A percentile compares a stretch with the other conserved stretches of the same genome.
Evolutionary conservation across 2,797 vertebrate genomes (phyloP).

Genomic region (Yasuhikotakia modesta): DNA sequence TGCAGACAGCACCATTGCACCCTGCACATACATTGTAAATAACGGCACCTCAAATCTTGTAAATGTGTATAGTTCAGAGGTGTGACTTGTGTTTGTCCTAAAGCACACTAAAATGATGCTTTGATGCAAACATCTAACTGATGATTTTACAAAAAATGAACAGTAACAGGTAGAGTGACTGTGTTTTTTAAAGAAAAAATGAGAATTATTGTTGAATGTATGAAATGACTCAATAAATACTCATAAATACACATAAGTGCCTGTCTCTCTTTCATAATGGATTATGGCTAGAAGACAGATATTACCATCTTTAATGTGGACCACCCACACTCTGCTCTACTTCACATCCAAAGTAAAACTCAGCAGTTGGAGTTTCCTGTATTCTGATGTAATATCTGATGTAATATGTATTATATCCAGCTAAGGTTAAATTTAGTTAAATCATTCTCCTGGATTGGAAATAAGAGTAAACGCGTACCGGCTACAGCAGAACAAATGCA

Average conservation of each 20-base stretch:
- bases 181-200: background rate
- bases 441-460: slow-evolving; percentile 38
- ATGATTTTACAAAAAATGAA: slow-evolving; percentile 19
- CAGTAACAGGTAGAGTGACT: background rate
- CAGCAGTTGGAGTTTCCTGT: slow-evolving; percentile 75
- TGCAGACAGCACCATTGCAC: slow-evolving; percentile 12
- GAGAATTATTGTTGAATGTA: too few relatives aligned
- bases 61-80: slow-evolving; percentile 30
- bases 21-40: background rate
- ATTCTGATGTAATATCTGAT: slow-evolving; percentile 84
- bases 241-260: background rate
- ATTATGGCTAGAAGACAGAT: background rate
- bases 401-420: slow-evolving; percentile 79
- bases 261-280: slow-evolving; percentile 4
- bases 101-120: slow-evolving; percentile 5
- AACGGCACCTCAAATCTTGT: slow-evolving; percentile 5
- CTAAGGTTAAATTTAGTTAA: slow-evolving; percentile 81
- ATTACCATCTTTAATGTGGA: background rate
- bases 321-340: slow-evolving; percentile 13
- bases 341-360: slow-evolving; percentile 77
- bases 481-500: background rate
- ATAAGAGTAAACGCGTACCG: slow-evolving; percentile 12
- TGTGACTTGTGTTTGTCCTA: slow-evolving; percentile 14
- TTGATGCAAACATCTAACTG: slow-evolving; percentile 5
- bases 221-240: slow-evolving; percentile 13